phyloP scores from a whole-genome alignment of 2,797 vertebrate species.

The Anomalospiza imberbis region DNA sequence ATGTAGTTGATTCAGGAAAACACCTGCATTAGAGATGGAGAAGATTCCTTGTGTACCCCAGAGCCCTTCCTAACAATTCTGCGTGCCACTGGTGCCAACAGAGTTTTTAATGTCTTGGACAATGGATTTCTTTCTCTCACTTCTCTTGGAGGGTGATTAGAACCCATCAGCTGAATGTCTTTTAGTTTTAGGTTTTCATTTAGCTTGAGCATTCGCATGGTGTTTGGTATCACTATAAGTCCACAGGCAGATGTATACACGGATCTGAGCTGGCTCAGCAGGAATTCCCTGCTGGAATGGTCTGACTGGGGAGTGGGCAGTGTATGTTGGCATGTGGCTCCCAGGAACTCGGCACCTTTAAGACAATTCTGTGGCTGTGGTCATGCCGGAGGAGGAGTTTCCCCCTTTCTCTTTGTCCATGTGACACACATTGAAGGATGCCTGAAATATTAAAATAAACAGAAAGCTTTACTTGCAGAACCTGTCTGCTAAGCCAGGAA shows the following conservation, averaged over 20 bases:
- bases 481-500: slow-evolving; percentile 67
- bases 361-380: neutral
- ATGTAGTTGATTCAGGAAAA: neutral
- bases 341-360: slow-evolving; percentile 28
- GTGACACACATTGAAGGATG: slow-evolving; percentile 57
- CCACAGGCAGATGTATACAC: neutral
- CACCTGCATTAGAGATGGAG: neutral
- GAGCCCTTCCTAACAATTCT: neutral
- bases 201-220: neutral
- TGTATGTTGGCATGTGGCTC: neutral
- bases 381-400: slow-evolving; percentile 35
- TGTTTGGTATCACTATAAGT: neutral
- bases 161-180: neutral
- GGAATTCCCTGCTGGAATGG: neutral
- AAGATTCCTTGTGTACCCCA: neutral
- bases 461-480: slow-evolving; percentile 69
- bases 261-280: neutral
- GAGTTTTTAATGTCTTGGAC: neutral
- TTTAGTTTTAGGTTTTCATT: neutral
- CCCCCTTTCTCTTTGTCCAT: slow-evolving; percentile 18
- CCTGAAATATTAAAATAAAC: slow-evolving; percentile 68
- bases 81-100: neutral
- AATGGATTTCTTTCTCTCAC: neutral
- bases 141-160: neutral
- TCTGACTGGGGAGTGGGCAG: neutral